Base-by-base conservation (phyloP, 2,797 vertebrate species). In the Sebastes minor region DNA sequence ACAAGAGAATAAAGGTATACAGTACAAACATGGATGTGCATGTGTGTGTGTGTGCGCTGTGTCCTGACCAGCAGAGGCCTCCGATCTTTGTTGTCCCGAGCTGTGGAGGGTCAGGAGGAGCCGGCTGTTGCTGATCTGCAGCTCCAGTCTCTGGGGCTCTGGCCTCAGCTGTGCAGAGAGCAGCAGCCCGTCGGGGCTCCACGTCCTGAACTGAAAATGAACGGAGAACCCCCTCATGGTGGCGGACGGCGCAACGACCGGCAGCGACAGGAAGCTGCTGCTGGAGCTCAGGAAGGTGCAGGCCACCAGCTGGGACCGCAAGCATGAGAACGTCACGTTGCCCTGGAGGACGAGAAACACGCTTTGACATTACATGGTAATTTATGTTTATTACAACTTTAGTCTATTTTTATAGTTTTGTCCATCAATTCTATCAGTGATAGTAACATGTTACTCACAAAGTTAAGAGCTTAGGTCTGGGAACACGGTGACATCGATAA, bases 311-410 rank as follows among this genome's bases (percentile, higher is more conserved):
- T 95, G 96, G 74, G 96, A 95, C 83, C 96, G 95, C 0, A 96
- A 96, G 92, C 97, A 98, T 65, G 96, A 96, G 95, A 98, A 98
- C 74, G 97, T 98, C 89, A 98, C 97, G 1, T 98, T 98, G 60
- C 97, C 97, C 97, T 98, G 91, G 5, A 83, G 73, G 63, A 64
- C 7, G 11, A 69, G 33, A 77, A 32, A 82, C 57, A 27, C 22
- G 20, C 49, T 52, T 9, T 52, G 18, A 13, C 10, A 23, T 55
- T 55, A 22, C 8, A 55, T 5, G 52, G 49, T 20, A 52, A 52
- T 52, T 52, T 52, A 0, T 52, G 49, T 52, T 52, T 22, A 55
- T 55, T 22, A n/a, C 52, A 55, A 22, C 4, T 53, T 53, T 2
- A 18, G 42, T 46, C 16, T n/a, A 55, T 23, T 55, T 12, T 55